phyloP scores from a whole-genome alignment of 2,113 vertebrate species.

The Xenotilapia caudafasciata region DNA sequence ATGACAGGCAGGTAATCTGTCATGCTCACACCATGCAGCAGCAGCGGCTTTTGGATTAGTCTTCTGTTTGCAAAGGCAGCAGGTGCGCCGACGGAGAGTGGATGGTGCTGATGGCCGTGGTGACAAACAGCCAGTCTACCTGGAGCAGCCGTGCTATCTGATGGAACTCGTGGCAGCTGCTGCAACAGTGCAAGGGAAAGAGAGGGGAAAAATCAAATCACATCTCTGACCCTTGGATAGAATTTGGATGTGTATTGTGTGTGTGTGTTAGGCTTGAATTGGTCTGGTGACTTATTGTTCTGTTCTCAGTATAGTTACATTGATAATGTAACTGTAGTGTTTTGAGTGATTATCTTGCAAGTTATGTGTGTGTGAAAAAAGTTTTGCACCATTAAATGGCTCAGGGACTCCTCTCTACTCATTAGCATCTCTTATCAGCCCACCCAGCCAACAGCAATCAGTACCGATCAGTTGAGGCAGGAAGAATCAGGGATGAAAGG shows the following conservation, averaged over 20 bases:
- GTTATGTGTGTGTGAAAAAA: background rate
- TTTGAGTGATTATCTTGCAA: background rate
- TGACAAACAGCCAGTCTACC: conserved; percentile 9
- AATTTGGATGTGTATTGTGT: background rate
- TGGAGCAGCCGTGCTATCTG: conserved; percentile 33
- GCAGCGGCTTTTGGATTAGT: background rate
- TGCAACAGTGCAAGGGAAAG: background rate
- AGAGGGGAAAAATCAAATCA: background rate
- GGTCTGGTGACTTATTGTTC: background rate
- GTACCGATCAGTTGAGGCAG: conserved; percentile 51
- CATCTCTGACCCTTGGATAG: background rate
- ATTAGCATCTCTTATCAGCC: conserved; percentile 57
- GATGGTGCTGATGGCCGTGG: conserved; percentile 5
- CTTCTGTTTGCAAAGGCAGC: conserved; percentile 5
- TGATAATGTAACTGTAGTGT: background rate
- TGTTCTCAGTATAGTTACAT: background rate
- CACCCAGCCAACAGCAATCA: conserved; percentile 59
- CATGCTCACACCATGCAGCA: conserved; percentile 9
- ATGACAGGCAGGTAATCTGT: conserved; percentile 18
- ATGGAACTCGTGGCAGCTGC: conserved; percentile 30
- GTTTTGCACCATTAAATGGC: background rate
- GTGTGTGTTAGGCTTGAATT: background rate
- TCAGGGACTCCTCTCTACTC: conserved; percentile 34
- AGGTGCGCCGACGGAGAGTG: conserved; percentile 21
- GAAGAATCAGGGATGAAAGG: conserved; percentile 56